A percentile compares a stretch with the other conserved stretches of the same genome.
phyloP scores from a whole-genome alignment of 2,797 vertebrate genomes.

The Tarsius wallacei region DNA sequence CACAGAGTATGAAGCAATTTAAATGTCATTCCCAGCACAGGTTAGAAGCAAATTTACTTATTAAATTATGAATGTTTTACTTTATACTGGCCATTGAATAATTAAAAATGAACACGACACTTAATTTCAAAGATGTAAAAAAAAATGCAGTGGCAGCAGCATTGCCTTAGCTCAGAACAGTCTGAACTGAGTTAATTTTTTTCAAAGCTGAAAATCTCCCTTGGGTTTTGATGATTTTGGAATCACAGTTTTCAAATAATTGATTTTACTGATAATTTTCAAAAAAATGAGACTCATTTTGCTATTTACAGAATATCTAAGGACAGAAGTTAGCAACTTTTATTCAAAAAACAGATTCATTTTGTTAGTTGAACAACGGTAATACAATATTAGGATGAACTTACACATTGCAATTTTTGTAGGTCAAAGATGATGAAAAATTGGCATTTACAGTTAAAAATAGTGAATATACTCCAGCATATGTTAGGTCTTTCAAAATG shows the following conservation, averaged over 20 bases:
- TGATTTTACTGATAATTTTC: constrained; percentile 60
- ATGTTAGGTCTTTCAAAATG: constrained; percentile 29
- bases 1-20: constrained; percentile 79
- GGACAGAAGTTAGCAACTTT: constrained; percentile 18
- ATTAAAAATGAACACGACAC: constrained; percentile 72
- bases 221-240: background rate
- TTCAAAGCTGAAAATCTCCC: background rate
- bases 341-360: constrained; percentile 40
- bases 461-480: background rate
- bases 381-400: constrained; percentile 29
- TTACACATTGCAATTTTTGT: background rate
- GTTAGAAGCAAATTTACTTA: constrained; percentile 83
- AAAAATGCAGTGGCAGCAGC: background rate
- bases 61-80: constrained; percentile 87
- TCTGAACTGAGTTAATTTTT: constrained; percentile 27
- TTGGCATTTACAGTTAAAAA: background rate
- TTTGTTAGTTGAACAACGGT: constrained; percentile 38
- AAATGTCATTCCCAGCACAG: constrained; percentile 79
- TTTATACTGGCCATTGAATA: constrained; percentile 65
- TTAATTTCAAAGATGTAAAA: constrained; percentile 70
- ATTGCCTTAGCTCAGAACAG: background rate
- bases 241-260: background rate
- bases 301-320: constrained; percentile 34
- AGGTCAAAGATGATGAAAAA: constrained; percentile 47
- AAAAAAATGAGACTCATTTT: constrained; percentile 27